phyloP scores from a whole-genome alignment of 2,888 invertebrate genomes.

The Rhyacophila evoluta region DNA sequence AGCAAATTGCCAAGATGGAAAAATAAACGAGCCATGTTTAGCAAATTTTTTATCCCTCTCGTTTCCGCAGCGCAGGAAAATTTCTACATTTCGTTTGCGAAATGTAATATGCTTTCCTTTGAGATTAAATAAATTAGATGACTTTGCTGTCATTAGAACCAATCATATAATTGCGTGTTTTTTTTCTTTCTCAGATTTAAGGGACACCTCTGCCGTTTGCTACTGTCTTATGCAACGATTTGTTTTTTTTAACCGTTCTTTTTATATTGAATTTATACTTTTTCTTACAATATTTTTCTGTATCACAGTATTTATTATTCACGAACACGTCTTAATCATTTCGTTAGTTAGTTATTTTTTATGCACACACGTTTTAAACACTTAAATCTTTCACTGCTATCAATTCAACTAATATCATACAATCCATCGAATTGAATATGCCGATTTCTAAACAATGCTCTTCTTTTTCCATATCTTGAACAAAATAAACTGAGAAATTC shows the following conservation, averaged over 20 bases:
- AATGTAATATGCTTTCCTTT: constrained; percentile 14
- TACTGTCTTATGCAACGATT: too few species aligned
- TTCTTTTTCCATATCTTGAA: too few species aligned
- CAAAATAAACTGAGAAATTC: too few species aligned
- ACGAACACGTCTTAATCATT: too few species aligned
- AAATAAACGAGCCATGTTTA: constrained; percentile 22
- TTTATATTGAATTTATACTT: too few species aligned
- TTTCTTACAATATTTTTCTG: not conserved
- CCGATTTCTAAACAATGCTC: too few species aligned
- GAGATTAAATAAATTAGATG: constrained; percentile 22
- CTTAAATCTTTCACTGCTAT: too few species aligned
- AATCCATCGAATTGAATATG: too few species aligned
- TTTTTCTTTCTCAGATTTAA: not conserved
- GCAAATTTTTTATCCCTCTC: constrained; percentile 20
- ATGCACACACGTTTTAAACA: too few species aligned
- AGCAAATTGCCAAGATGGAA: constrained; percentile 19
- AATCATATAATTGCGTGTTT: constrained; percentile 6
- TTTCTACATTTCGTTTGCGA: constrained; percentile 3
- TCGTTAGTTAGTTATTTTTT: too few species aligned
- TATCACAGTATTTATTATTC: too few species aligned
- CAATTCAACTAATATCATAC: too few species aligned
- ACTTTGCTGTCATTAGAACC: not conserved
- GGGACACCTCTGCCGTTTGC: not conserved
- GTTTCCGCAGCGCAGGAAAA: not conserved
- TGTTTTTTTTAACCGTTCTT: not conserved